These are phyloP conservation scores for Phania funesta DNA, from an alignment of 2,888 invertebrate species.

Conservation along the genomic window DNA sequence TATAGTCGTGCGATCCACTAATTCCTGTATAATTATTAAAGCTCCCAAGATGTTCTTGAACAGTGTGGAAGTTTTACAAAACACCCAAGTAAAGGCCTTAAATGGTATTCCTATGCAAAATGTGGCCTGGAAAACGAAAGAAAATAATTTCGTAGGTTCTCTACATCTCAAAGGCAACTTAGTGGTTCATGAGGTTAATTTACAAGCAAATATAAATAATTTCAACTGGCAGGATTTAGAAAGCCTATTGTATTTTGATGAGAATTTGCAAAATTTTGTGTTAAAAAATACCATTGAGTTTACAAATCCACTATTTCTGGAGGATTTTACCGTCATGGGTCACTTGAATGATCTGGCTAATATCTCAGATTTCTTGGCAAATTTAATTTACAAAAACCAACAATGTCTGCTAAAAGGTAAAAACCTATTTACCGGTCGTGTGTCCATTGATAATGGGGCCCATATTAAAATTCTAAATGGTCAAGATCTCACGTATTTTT, in stretches of 20 bases:
- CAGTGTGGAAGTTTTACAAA: conserved; percentile 73
- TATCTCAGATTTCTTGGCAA: conserved; percentile 73
- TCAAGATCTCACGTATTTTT: conserved; percentile 76
- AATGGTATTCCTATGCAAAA: conserved; percentile 78
- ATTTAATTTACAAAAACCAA: conserved; percentile 73
- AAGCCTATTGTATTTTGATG: conserved; percentile 71
- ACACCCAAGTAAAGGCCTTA: conserved; percentile 76
- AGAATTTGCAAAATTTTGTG: conserved; percentile 69
- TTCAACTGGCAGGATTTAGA: conserved; percentile 61
- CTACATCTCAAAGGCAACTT: conserved; percentile 75
- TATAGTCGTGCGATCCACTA: conserved; percentile 75
- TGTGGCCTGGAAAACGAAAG: conserved; percentile 78
- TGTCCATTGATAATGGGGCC: conserved; percentile 75
- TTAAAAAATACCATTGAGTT: conserved; percentile 73
- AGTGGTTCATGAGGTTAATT: conserved; percentile 67
- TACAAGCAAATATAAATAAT: conserved; percentile 70
- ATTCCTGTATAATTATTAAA: conserved; percentile 68
- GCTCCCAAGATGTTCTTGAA: conserved; percentile 72
- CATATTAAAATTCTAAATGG: conserved; percentile 76
- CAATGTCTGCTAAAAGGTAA: conserved; percentile 71
- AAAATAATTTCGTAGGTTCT: conserved; percentile 70
- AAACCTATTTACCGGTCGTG: conserved; percentile 75
- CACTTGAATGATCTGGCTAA: conserved; percentile 72
- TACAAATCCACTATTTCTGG: conserved; percentile 25
- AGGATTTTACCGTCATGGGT: conserved; percentile 73